Conservation (phyloP, 2,113 vertebrate genomes). For the Brienomyrus brachyistius region DNA sequence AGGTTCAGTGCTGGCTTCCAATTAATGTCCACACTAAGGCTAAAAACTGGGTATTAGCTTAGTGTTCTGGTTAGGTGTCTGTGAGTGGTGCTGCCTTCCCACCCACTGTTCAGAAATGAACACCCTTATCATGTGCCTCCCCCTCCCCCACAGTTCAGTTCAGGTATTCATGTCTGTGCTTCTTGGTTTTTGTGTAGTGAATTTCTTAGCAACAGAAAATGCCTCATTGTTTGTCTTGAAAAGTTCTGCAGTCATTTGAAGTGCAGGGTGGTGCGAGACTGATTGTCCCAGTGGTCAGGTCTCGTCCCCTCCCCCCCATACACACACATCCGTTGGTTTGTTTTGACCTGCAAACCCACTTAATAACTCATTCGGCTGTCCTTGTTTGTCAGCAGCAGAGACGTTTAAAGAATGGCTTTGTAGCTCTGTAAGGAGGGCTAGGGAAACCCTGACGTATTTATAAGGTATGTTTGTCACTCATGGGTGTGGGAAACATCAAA, state of each 20-base stretch:
- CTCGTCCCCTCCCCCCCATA: not conserved
- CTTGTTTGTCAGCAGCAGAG: not conserved
- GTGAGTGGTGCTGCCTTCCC: not conserved
- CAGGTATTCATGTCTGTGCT: not conserved
- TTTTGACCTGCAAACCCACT: not conserved
- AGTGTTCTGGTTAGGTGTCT: not conserved
- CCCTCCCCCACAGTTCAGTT: not conserved
- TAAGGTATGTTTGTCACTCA: not conserved
- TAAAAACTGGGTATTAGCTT: not conserved
- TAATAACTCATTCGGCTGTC: not conserved
- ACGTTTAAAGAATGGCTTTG: not conserved
- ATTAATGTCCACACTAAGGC: not conserved
- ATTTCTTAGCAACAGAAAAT: not conserved
- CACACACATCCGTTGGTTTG: not conserved
- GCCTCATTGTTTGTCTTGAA: not conserved
- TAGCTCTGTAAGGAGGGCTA: not conserved
- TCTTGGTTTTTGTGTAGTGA: not conserved
- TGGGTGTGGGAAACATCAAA: not conserved
- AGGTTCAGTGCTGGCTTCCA: not conserved
- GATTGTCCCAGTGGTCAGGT: not conserved
- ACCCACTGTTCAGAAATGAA: not conserved
- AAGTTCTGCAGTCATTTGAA: not conserved
- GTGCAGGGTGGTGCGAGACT: not conserved
- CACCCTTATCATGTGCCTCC: not conserved
- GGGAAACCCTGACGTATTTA: not conserved